Base-by-base conservation (phyloP, 2,113 vertebrate species). In the Channa maculata region DNA sequence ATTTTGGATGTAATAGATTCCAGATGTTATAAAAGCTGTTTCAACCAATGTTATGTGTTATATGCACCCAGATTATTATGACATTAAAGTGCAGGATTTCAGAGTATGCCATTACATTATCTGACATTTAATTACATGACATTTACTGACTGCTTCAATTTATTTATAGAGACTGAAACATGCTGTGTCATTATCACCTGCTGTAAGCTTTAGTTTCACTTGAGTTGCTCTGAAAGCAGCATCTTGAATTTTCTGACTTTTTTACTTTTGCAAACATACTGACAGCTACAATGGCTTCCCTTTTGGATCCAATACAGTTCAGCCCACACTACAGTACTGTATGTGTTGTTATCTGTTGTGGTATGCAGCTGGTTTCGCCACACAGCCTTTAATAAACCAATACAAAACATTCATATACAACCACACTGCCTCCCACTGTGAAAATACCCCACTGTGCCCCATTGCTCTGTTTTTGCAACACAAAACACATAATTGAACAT, bases 401-500 rank as follows among this genome's bases (percentile, higher is more conserved):
- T 38, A 41, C 61, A 74, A 44, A 59, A 54, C 63, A 51, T 51
- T 58, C 64, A 59, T 62, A 54, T 44, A 80, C 46, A 69, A 65
- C 34, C 60, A 53, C 54, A 64, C 57, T 50, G 60, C 43, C 43
- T 67, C 37, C 10, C 45, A 65, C 37, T 36, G 60, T 64, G 38
- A 83, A 80, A 79, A 71, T 53, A 43, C 55, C 58, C 74, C 62
- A 63, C 41, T 79, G 78, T 86, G 52, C 73, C 58, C 46, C n/a
- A 9, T 52, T 53, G 46, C 67, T 8, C 58, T 46, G 63, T 60
- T 61, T 57, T 44, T 41, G 70, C 70, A 71, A 76, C 73, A 86
- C 71, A 80, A 82, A 80, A 68, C 84, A 67, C 77, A 71, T 83
- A 68, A 82, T 69, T 80, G 62, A 77, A 54, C 70, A 64, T 77